Evolutionary conservation across 2,797 vertebrate species (phyloP).

Genomic region (Hirundo rustica): DNA sequence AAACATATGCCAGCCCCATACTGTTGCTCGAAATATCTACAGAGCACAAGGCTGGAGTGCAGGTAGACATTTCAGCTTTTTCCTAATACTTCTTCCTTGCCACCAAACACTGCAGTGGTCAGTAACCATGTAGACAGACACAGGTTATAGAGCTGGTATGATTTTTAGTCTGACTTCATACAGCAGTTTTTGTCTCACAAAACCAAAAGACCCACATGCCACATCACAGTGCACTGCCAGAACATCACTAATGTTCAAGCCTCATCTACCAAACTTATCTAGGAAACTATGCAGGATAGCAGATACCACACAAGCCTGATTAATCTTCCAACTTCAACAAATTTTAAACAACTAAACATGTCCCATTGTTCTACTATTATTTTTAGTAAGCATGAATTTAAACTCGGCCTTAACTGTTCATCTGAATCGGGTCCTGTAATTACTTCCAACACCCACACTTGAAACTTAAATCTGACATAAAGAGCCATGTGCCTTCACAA

Average conservation of each 20-base stretch:
- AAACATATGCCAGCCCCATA: not conserved
- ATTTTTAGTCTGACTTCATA: not conserved
- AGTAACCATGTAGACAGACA: not conserved
- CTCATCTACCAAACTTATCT: not conserved
- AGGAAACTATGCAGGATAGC: not conserved
- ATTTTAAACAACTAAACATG: not conserved
- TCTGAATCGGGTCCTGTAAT: not conserved
- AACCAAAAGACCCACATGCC: not conserved
- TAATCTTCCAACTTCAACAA: not conserved
- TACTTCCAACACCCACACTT: not conserved
- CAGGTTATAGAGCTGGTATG: accelerated
- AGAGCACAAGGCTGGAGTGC: not conserved
- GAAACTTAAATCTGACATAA: not conserved
- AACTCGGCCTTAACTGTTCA: not conserved
- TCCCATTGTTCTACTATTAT: not conserved
- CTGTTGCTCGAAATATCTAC: not conserved
- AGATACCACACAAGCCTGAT: not conserved
- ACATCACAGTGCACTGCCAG: not conserved
- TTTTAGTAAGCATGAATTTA: not conserved
- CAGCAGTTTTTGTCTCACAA: not conserved
- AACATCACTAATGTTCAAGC: not conserved
- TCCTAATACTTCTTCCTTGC: not conserved
- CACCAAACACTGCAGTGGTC: not conserved
- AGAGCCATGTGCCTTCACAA: not conserved
- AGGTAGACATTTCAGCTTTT: not conserved